Base-by-base conservation (phyloP, 2,888 invertebrate species). In the Tipula helvola region DNA sequence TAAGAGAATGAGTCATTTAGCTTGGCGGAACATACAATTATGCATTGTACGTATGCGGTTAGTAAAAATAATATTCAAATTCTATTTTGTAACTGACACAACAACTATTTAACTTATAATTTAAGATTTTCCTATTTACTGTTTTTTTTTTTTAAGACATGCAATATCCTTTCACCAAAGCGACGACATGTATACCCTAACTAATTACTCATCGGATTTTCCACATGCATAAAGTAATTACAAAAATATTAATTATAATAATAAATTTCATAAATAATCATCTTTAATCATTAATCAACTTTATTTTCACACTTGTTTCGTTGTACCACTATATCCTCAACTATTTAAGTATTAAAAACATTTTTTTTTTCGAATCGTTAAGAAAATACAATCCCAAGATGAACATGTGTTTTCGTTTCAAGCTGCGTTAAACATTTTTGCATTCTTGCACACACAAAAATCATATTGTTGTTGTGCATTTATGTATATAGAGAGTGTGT, bases 191-290 rank as follows among this genome's bases (percentile, higher is more conserved):
- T 28, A 71, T 28, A 71, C 71, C 71, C 71, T 10, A 71, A 71
- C 71, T 28, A 71, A 71, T 71, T 71, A 71, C 71, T 71, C 71
- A 71, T 71, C 71, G 28, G 2, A 71, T 71, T 71, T 71, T 71
- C 71, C 71, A 71, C 28, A 71, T 71, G 71, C 71, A 71, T 18
- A 71, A 18, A 71, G 71, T 71, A 71, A 71, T 71, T 71, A 71
- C 71, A 28, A 71, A 71, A 28, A 71, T 28, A 71, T 71, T 71
- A 71, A 71, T 71, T 71, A 71, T 28, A 71, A 71, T 71, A 71
- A 71, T 71, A 71, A 71, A 71, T 71, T 71, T 71, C 71, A 71
- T 71, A 71, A 71, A 71, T 71, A 71, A 71, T 71, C 71, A 71
- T 71, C 71, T 71, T 71, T 71, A 71, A 71, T 71, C 71, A 71